phyloP scores from a whole-genome alignment of 1,140 invertebrate genomes.

The Pseudoatta argentina region DNA sequence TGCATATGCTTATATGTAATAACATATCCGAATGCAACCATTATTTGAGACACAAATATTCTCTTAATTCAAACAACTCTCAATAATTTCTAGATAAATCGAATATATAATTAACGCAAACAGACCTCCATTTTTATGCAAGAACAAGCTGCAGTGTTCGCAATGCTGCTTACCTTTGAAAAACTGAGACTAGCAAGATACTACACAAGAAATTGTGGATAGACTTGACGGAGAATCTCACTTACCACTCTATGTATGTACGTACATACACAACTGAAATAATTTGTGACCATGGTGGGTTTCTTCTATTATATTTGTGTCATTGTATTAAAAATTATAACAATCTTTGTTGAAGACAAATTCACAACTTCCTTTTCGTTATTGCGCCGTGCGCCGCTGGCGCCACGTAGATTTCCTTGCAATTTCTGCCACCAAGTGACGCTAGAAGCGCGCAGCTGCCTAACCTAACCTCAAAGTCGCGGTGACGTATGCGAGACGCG shows the following conservation, averaged over 20 bases:
- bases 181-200: too few species aligned
- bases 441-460: neutral
- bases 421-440: neutral
- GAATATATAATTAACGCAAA: neutral
- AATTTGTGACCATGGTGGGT: neutral
- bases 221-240: neutral
- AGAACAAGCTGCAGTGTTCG: too few species aligned
- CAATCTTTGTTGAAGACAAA: neutral
- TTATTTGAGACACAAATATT: neutral
- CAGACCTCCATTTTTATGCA: too few species aligned
- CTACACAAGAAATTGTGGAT: neutral
- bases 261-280: neutral
- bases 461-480: slow-evolving; percentile 32
- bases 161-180: too few species aligned
- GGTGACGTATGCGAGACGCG: neutral
- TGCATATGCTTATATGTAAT: too few species aligned
- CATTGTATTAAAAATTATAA: neutral
- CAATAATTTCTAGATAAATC: neutral
- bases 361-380: neutral
- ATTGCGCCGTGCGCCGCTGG: neutral
- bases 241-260: neutral
- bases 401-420: neutral
- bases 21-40: neutral
- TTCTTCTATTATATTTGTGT: too few species aligned
- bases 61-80: neutral